Conservation (phyloP, 2,888 invertebrate genomes). For the Syritta pipiens region DNA sequence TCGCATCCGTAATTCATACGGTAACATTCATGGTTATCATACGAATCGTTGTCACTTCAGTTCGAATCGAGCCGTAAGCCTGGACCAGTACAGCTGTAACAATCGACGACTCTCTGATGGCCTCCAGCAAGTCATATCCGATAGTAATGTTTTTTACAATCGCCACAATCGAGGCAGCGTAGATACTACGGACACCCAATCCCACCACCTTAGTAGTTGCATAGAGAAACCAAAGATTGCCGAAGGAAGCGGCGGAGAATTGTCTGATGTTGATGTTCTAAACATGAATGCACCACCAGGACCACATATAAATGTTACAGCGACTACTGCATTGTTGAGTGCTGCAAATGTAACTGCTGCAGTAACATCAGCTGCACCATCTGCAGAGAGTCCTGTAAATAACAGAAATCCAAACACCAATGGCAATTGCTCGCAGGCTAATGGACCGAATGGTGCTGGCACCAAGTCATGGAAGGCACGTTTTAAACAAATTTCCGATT, state of each 20-base stretch:
- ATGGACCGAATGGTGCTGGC: slow-evolving; percentile 25
- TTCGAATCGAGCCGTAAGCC: slow-evolving; percentile 79
- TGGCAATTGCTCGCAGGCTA: slow-evolving; percentile 64
- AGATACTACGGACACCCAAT: slow-evolving; percentile 72
- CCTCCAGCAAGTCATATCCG: slow-evolving; percentile 79
- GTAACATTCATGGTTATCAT: slow-evolving; percentile 79
- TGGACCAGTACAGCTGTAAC: slow-evolving; percentile 79
- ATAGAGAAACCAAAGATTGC: slow-evolving; percentile 67
- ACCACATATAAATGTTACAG: slow-evolving; percentile 40
- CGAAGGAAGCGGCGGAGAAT: slow-evolving; percentile 56
- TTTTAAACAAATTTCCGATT: slow-evolving; percentile 78
- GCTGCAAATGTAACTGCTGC: slow-evolving; percentile 48
- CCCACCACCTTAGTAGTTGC: slow-evolving; percentile 53
- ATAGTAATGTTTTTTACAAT: slow-evolving; percentile 79
- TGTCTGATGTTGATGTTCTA: slow-evolving; percentile 69
- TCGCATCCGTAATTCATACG: slow-evolving; percentile 79
- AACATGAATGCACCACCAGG: slow-evolving; percentile 70
- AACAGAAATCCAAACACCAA: slow-evolving; percentile 54
- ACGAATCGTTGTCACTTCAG: slow-evolving; percentile 78
- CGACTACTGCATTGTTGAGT: slow-evolving; percentile 43
- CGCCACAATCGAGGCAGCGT: slow-evolving; percentile 76
- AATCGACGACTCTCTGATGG: slow-evolving; percentile 79
- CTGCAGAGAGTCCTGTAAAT: slow-evolving; percentile 42
- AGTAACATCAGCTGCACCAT: slow-evolving; percentile 28
- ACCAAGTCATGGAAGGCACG: slow-evolving; percentile 76